Percentiles rank a stretch among this genome's conserved stretches.
Conservation (phyloP, 2,888 invertebrate species). For the Lochmaea crataegi region DNA sequence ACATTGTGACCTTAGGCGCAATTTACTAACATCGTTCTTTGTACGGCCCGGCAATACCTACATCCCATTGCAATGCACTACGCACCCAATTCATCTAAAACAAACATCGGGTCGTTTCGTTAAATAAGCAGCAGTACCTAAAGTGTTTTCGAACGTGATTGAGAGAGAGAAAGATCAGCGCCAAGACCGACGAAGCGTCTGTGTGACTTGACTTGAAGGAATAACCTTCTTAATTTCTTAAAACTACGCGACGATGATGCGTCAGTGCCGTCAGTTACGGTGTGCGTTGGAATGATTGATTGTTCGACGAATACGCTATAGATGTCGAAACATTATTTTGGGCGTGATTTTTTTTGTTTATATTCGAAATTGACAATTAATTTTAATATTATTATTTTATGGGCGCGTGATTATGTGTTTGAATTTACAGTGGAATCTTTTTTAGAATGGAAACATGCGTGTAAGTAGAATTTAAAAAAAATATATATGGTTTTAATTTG, state of each 20-base stretch:
- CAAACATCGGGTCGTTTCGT: conserved; percentile 20
- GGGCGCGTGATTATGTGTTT: not conserved
- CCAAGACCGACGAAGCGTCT: not conserved
- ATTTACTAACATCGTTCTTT: conserved; percentile 19
- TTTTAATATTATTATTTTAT: conserved; percentile 11
- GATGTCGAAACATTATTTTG: conserved; percentile 4
- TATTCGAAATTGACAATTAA: not conserved
- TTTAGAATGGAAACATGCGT: conserved; percentile 59
- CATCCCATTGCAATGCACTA: conserved; percentile 31
- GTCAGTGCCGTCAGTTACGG: not conserved
- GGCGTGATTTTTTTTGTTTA: conserved; percentile 24
- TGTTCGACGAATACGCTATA: not conserved
- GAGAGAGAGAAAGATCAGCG: not conserved
- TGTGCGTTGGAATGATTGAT: conserved; percentile 16
- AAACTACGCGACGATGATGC: conserved; percentile 15
- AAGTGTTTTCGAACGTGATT: conserved; percentile 16
- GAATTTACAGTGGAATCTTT: conserved; percentile 32
- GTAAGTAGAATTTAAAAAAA: conserved; percentile 51
- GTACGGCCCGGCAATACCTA: conserved; percentile 27
- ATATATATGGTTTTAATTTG: not conserved
- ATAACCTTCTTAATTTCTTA: conserved; percentile 10
- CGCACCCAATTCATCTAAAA: conserved; percentile 32
- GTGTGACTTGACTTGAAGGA: conserved; percentile 12
- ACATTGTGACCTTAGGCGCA: conserved; percentile 12
- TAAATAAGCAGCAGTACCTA: conserved; percentile 23